phyloP scores from a whole-genome alignment of 1,140 invertebrate genomes.

The Ptiloglossa arizonensis region DNA sequence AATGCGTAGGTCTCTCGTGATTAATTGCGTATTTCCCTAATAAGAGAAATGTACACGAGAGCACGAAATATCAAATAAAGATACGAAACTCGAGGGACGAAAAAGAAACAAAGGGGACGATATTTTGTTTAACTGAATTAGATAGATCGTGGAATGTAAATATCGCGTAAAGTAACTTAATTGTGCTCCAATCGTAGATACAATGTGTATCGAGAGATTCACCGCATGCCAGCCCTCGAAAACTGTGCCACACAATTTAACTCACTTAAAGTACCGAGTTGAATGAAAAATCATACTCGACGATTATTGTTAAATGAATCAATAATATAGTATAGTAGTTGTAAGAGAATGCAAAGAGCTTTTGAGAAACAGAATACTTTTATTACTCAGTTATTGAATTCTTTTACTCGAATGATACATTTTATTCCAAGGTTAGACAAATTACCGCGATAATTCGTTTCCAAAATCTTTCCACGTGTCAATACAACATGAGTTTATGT shows the following conservation, averaged over 20 bases:
- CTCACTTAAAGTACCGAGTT: neutral
- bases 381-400: neutral
- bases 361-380: neutral
- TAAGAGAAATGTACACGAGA: too few relatives aligned
- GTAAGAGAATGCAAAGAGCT: neutral
- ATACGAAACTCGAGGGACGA: neutral
- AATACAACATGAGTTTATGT: neutral
- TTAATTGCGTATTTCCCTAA: neutral
- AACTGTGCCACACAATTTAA: constrained; percentile 17
- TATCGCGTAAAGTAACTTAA: neutral
- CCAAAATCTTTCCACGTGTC: too few relatives aligned
- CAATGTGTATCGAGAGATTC: neutral
- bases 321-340: neutral
- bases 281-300: constrained; percentile 12
- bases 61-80: neutral
- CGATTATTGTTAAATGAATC: constrained; percentile 17
- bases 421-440: neutral
- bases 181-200: neutral
- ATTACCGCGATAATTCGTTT: too few relatives aligned
- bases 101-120: neutral
- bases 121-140: neutral
- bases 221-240: neutral
- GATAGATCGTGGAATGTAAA: neutral
- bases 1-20: neutral
- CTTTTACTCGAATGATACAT: too few relatives aligned